phyloP scores from a whole-genome alignment of 1,140 invertebrate species.

The Nylanderia fulva region DNA sequence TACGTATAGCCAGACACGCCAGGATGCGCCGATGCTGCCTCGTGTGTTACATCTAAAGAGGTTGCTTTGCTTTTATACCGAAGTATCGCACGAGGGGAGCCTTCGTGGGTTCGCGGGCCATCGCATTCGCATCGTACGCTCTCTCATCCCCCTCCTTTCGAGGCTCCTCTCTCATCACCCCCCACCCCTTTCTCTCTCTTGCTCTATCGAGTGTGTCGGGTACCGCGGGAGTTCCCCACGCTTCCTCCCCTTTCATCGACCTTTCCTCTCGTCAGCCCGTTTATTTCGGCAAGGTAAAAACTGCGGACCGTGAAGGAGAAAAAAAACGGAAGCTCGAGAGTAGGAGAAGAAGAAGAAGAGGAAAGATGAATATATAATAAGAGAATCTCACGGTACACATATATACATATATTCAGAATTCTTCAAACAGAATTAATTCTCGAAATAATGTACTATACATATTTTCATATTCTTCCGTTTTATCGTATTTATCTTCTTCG shows the following conservation, averaged over 20 bases:
- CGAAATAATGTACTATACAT: not conserved
- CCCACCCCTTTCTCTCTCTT: conserved; percentile 57
- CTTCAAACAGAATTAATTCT: not conserved
- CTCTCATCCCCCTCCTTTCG: conserved; percentile 46
- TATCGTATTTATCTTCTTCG: not conserved
- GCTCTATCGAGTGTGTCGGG: conserved; percentile 24
- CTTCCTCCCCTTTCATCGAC: conserved; percentile 67
- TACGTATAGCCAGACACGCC: conserved; percentile 59
- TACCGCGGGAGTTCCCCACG: conserved; percentile 57
- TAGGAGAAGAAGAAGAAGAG: not conserved
- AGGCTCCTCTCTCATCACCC: conserved; percentile 44
- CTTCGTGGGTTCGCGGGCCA: conserved; percentile 75
- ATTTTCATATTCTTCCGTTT: not conserved
- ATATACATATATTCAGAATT: not conserved
- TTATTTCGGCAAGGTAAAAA: conserved; percentile 73
- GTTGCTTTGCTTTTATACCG: conserved; percentile 86
- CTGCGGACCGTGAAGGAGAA: not conserved
- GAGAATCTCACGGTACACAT: not conserved
- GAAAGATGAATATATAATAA: not conserved
- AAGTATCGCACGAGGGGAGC: conserved; percentile 82
- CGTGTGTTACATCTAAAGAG: conserved; percentile 85
- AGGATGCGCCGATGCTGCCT: conserved; percentile 74
- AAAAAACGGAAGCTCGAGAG: too few relatives aligned
- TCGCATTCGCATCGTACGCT: conserved; percentile 64
- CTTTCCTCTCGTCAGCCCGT: conserved; percentile 52